A percentile compares a stretch with the other conserved stretches of the same genome.
These are phyloP conservation scores for Drosophila subpulchrella DNA, from an alignment of 1,140 invertebrate genomes.

Conservation along the genomic window DNA sequence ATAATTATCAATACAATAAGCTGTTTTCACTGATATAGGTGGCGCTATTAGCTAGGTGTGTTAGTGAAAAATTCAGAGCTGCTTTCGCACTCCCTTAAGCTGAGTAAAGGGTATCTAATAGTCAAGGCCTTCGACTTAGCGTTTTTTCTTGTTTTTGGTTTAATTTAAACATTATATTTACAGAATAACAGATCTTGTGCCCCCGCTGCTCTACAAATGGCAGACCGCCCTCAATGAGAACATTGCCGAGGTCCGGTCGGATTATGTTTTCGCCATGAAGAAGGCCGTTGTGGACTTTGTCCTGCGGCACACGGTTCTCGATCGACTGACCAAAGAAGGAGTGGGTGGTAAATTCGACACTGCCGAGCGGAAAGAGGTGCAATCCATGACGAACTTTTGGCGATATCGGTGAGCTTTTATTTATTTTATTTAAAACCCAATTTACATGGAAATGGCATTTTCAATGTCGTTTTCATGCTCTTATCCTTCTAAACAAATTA, in stretches of 20 bases:
- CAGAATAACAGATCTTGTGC: conserved; percentile 85
- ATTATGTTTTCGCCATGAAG: conserved; percentile 94
- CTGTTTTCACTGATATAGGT: too few species aligned
- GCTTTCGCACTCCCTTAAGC: too few species aligned
- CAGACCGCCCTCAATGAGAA: conserved; percentile 86
- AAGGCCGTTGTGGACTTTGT: conserved; percentile 96
- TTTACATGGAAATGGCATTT: not conserved
- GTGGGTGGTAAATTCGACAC: conserved; percentile 84
- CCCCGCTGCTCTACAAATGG: conserved; percentile 86
- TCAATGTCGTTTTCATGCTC: not conserved
- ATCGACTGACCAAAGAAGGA: conserved; percentile 57
- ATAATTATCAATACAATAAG: too few species aligned
- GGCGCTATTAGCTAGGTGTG: too few species aligned
- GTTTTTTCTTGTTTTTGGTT: too few species aligned
- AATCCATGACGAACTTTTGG: conserved; percentile 71
- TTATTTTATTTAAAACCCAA: too few species aligned
- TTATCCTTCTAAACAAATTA: not conserved
- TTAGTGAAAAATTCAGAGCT: too few species aligned
- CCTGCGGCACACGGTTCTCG: conserved; percentile 88
- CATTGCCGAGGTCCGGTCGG: conserved; percentile 89
- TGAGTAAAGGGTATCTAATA: too few species aligned
- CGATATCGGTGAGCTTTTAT: conserved; percentile 75
- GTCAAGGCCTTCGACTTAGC: too few species aligned
- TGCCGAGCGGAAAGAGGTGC: conserved; percentile 87
- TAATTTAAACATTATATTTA: not conserved